Evolutionary conservation across 2,888 invertebrate genomes (phyloP).

Genomic region (Acanthosepion lycidas): DNA sequence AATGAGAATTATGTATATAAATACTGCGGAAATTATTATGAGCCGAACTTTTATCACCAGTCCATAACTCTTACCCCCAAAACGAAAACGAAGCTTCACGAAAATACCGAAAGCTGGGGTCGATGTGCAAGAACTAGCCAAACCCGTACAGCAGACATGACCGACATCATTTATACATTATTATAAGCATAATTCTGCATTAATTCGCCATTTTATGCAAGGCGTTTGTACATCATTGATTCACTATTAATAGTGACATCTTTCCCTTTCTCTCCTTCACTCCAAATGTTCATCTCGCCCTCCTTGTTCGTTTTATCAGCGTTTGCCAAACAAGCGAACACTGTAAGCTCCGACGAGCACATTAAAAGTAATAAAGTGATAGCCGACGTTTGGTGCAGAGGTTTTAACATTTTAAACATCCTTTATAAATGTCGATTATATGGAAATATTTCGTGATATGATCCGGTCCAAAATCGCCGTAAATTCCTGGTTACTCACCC

Average conservation of each 20-base stretch:
- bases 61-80: too few species aligned
- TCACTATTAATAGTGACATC: not conserved
- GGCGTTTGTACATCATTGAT: not conserved
- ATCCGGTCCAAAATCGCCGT: not conserved
- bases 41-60: not conserved
- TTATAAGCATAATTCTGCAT: not conserved
- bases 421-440: not conserved
- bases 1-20: not conserved
- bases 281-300: not conserved
- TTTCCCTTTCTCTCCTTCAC: not conserved
- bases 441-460: not conserved
- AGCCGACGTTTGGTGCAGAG: not conserved
- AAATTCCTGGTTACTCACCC: not conserved
- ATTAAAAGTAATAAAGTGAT: not conserved
- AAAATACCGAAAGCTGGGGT: not conserved
- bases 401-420: not conserved
- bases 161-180: not conserved
- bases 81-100: not conserved
- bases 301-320: not conserved
- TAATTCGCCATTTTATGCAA: not conserved
- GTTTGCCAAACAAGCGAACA: not conserved
- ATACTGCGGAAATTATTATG: not conserved
- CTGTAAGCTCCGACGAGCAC: not conserved
- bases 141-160: not conserved
- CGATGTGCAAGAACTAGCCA: not conserved